These are phyloP conservation scores for Actenoides hombroni DNA, from an alignment of 2,113 vertebrate species.

Conservation along the genomic window DNA sequence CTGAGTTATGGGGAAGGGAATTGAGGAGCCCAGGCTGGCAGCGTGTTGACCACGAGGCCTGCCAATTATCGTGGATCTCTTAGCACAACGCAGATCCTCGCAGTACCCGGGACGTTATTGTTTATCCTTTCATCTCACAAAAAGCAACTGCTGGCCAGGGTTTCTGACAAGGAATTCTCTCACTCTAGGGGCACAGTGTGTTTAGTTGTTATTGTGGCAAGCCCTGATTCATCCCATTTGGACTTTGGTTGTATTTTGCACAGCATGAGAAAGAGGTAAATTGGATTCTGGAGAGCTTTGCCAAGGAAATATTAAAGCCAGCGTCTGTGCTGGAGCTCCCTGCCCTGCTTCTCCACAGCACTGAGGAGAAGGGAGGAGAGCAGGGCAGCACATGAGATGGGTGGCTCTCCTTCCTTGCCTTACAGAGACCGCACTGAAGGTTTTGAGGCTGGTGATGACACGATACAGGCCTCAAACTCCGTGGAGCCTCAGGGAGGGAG, in stretches of 20 bases:
- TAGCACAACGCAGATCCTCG: background rate
- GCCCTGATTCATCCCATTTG: background rate
- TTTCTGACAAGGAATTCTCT: background rate
- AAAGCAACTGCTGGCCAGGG: background rate
- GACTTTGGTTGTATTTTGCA: background rate
- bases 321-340: background rate
- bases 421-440: background rate
- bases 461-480: background rate
- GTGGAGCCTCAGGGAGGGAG: background rate
- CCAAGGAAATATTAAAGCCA: background rate
- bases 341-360: background rate
- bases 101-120: background rate
- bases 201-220: background rate
- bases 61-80: background rate
- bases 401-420: background rate
- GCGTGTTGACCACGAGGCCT: background rate
- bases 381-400: background rate
- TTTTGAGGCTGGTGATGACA: background rate
- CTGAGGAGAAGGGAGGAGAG: background rate
- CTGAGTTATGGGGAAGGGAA: background rate
- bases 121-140: background rate
- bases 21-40: background rate
- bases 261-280: background rate
- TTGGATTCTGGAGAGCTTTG: background rate
- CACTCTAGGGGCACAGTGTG: background rate